Evolutionary conservation across 1,140 invertebrate species (phyloP).

Genomic region (Diachasmimorpha longicaudata): DNA sequence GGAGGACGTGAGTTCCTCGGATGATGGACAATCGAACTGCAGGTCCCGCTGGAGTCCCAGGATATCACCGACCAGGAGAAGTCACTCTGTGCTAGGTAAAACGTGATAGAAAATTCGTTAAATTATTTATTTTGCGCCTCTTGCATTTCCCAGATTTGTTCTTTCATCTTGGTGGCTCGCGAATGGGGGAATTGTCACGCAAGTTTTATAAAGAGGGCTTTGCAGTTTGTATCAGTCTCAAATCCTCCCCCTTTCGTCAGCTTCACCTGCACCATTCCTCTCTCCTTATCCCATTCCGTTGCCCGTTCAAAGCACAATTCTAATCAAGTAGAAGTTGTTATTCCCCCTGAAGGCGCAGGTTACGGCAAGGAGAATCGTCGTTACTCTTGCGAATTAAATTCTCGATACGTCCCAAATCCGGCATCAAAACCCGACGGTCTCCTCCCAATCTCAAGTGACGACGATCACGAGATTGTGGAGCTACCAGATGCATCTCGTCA

Average conservation of each 20-base stretch:
- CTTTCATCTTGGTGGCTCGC: background rate
- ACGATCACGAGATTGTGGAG: constrained; percentile 56
- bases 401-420: constrained; percentile 35
- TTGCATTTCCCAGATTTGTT: background rate
- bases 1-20: constrained; percentile 59
- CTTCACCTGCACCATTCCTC: too few species aligned
- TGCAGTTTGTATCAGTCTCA: too few species aligned
- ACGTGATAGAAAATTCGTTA: constrained; percentile 43
- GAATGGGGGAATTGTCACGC: too few species aligned
- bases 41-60: background rate
- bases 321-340: constrained; percentile 49
- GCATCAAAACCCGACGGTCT: constrained; percentile 55
- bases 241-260: too few species aligned
- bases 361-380: constrained; percentile 58
- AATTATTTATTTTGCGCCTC: constrained; percentile 13
- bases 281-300: background rate
- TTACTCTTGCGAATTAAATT: constrained; percentile 44
- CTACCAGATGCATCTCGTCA: constrained; percentile 38
- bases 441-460: constrained; percentile 58
- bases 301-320: constrained; percentile 14
- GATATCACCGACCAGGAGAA: constrained; percentile 41
- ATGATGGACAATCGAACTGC: constrained; percentile 45
- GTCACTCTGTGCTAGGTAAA: constrained; percentile 20
- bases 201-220: too few species aligned
- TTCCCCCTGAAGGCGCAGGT: constrained; percentile 57